Conservation (phyloP, 2,888 invertebrate genomes). For the Agrochola litura region DNA sequence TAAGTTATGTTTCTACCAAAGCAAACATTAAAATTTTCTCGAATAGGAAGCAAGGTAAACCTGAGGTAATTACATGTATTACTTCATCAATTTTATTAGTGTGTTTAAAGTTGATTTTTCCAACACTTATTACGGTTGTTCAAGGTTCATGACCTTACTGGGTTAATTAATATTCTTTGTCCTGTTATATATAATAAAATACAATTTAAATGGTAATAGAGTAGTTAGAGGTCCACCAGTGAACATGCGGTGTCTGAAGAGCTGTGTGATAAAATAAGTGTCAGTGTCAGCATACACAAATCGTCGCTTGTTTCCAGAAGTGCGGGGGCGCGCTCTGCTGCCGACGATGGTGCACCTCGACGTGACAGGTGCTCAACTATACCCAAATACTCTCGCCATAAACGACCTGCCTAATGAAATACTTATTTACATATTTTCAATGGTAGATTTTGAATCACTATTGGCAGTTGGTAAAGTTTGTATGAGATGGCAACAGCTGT, state of each 20-base stretch:
- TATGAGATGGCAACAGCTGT: slow-evolving; percentile 87
- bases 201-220: slow-evolving; percentile 41
- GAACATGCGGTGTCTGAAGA: slow-evolving; percentile 45
- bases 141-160: slow-evolving; percentile 82
- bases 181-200: slow-evolving; percentile 58
- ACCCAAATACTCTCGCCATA: slow-evolving; percentile 80
- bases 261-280: slow-evolving; percentile 37
- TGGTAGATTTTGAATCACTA: slow-evolving; percentile 89
- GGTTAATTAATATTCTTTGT: slow-evolving; percentile 74
- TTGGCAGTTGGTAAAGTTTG: slow-evolving; percentile 87
- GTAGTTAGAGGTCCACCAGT: slow-evolving; percentile 26
- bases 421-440: slow-evolving; percentile 89
- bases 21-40: slow-evolving; percentile 84
- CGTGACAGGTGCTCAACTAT: slow-evolving; percentile 82
- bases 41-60: slow-evolving; percentile 82
- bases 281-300: slow-evolving; percentile 45
- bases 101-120: slow-evolving; percentile 45
- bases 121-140: slow-evolving; percentile 69
- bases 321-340: slow-evolving; percentile 71
- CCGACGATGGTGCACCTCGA: slow-evolving; percentile 88
- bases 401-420: slow-evolving; percentile 90
- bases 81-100: slow-evolving; percentile 57
- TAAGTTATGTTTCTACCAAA: slow-evolving; percentile 88
- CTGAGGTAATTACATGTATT: slow-evolving; percentile 80
- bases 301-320: slow-evolving; percentile 77